A percentile compares a stretch with the other conserved stretches of the same genome.
These are phyloP conservation scores for Drosophila persimilis DNA, from an alignment of 1,140 invertebrate genomes.

Conservation along the genomic window DNA sequence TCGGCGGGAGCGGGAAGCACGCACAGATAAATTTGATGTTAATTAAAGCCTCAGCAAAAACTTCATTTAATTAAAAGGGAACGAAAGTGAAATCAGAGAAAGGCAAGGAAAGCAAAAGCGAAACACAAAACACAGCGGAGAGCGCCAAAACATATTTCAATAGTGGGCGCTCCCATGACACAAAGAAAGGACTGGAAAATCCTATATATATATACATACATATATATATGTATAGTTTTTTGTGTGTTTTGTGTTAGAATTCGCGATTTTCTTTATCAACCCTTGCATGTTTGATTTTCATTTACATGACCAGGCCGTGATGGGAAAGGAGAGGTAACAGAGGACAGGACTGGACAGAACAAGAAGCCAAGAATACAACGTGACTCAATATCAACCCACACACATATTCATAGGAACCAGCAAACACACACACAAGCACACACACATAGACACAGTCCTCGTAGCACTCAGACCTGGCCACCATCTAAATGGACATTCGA, in stretches of 20 bases:
- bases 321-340: no score
- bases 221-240: conserved; percentile 9
- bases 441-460: background rate
- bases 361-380: conserved; percentile 72
- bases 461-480: conserved; percentile 5
- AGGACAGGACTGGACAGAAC: background rate
- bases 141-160: conserved; percentile 74
- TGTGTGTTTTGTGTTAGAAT: conserved; percentile 41
- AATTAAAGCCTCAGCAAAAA: conserved; percentile 64
- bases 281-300: conserved; percentile 83
- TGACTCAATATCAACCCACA: conserved; percentile 66
- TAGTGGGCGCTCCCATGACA: conserved; percentile 61
- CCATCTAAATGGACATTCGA: conserved; percentile 76
- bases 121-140: conserved; percentile 43
- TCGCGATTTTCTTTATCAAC: conserved; percentile 82
- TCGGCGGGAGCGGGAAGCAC: conserved; percentile 3
- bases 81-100: conserved; percentile 65
- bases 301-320: conserved; percentile 66
- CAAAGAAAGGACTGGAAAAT: conserved; percentile 24
- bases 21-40: conserved; percentile 74
- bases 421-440: conserved; percentile 18
- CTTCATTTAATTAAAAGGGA: conserved; percentile 73
- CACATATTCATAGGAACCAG: background rate
- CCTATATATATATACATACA: background rate
- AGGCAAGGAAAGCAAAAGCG: conserved; percentile 46